phyloP scores from a whole-genome alignment of 2,113 vertebrate species.

The Beaufortia kweichowensis region DNA sequence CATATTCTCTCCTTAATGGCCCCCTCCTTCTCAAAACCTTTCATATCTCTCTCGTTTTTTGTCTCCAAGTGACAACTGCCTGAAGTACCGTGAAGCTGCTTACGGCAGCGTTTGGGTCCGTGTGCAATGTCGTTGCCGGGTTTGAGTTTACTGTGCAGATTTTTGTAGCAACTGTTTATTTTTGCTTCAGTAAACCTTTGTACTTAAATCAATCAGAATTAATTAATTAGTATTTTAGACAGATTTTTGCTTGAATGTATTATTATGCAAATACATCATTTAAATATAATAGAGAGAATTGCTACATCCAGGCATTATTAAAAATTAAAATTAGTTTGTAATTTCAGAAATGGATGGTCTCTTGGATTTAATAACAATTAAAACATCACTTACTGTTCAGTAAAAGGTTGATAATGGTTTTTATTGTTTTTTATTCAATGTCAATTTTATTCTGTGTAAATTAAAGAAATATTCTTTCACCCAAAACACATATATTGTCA shows the following conservation, averaged over 20 bases:
- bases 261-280: neutral
- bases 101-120: conserved; percentile 4
- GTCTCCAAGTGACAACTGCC: conserved; percentile 20
- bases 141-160: neutral
- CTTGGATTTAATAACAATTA: too few species aligned
- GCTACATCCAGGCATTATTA: too few species aligned
- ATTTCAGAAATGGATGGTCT: too few species aligned
- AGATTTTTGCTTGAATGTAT: neutral
- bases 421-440: too few species aligned
- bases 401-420: too few species aligned
- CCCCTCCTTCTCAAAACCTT: conserved; percentile 7
- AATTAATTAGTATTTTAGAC: neutral
- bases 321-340: too few species aligned
- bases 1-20: conserved; percentile 28
- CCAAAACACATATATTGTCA: too few species aligned
- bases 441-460: too few species aligned
- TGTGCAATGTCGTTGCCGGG: neutral
- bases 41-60: conserved; percentile 25
- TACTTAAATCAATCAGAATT: neutral
- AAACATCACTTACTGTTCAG: too few species aligned
- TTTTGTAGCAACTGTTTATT: neutral
- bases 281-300: too few species aligned
- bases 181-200: neutral
- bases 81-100: neutral
- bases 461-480: too few species aligned